phyloP scores from a whole-genome alignment of 2,113 vertebrate species.

The Mastomys coucha region DNA sequence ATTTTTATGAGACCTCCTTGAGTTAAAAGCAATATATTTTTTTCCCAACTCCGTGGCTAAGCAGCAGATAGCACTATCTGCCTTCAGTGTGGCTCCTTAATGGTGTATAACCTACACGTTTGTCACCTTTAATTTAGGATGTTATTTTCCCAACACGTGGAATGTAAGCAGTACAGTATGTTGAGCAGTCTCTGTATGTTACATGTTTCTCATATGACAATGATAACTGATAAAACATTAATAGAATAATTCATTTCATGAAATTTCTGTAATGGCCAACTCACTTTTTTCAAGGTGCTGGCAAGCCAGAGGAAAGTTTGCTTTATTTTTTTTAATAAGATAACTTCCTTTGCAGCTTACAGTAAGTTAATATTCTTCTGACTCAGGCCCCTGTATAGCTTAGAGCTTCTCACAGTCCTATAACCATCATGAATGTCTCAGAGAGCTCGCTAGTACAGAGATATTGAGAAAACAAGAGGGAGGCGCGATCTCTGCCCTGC shows the following conservation, averaged over 20 bases:
- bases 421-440: background rate
- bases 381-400: background rate
- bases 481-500: background rate
- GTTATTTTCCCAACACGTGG: slow-evolving; percentile 45
- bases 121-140: slow-evolving; percentile 72
- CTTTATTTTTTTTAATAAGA: slow-evolving; percentile 38
- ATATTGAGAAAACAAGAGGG: background rate
- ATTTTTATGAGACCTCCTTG: background rate
- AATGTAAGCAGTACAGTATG: slow-evolving; percentile 48
- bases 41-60: slow-evolving; percentile 57
- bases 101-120: slow-evolving; percentile 51
- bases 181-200: slow-evolving; percentile 34
- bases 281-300: slow-evolving; percentile 1
- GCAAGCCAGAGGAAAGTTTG: background rate
- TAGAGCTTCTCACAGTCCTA: background rate
- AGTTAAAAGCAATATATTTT: slow-evolving; percentile 50
- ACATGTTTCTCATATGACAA: background rate
- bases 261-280: background rate
- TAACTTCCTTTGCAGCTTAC: slow-evolving; percentile 25
- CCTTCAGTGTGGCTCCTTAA: slow-evolving; percentile 53
- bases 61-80: slow-evolving; percentile 53
- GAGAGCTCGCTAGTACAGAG: background rate
- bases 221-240: slow-evolving; percentile 48
- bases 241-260: slow-evolving; percentile 44
- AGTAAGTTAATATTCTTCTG: slow-evolving; percentile 29